These are phyloP conservation scores for Acrobasis consociella DNA, from an alignment of 2,888 invertebrate genomes.

Conservation along the genomic window DNA sequence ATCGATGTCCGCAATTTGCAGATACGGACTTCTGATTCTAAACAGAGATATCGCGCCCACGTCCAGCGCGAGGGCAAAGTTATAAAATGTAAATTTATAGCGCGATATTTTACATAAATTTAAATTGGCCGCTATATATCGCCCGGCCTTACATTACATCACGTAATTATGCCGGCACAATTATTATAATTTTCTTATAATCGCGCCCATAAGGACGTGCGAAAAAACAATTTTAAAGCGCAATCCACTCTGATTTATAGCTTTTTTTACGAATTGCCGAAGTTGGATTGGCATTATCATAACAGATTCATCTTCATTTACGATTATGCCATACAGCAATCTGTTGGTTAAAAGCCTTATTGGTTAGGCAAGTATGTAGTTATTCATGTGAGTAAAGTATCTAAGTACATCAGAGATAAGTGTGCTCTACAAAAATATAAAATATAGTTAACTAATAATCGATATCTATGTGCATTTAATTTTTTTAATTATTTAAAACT, in stretches of 20 bases:
- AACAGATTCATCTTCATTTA: neutral
- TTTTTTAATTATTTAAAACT: too few species aligned
- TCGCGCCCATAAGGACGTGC: constrained; percentile 77
- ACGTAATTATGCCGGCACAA: constrained; percentile 76
- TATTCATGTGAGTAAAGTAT: neutral
- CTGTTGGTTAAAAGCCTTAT: neutral
- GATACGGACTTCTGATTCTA: constrained; percentile 67
- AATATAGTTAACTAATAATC: too few species aligned
- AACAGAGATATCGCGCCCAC: constrained; percentile 73
- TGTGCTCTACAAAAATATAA: too few species aligned
- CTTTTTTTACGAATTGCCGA: constrained; percentile 51
- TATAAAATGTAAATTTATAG: constrained; percentile 81
- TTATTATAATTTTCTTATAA: constrained; percentile 82
- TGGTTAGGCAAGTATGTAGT: neutral
- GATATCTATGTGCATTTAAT: too few species aligned
- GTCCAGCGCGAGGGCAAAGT: constrained; percentile 61
- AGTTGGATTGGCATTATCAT: constrained; percentile 35
- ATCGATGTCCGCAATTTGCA: constrained; percentile 61
- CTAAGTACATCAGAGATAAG: too few species aligned
- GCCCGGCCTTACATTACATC: constrained; percentile 72
- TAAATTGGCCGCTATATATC: constrained; percentile 74
- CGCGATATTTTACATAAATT: constrained; percentile 80
- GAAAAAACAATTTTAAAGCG: constrained; percentile 75
- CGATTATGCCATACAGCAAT: neutral
- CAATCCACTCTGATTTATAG: constrained; percentile 72